These are phyloP conservation scores for Asobara japonica DNA, from an alignment of 1,140 invertebrate genomes.

Conservation along the genomic window DNA sequence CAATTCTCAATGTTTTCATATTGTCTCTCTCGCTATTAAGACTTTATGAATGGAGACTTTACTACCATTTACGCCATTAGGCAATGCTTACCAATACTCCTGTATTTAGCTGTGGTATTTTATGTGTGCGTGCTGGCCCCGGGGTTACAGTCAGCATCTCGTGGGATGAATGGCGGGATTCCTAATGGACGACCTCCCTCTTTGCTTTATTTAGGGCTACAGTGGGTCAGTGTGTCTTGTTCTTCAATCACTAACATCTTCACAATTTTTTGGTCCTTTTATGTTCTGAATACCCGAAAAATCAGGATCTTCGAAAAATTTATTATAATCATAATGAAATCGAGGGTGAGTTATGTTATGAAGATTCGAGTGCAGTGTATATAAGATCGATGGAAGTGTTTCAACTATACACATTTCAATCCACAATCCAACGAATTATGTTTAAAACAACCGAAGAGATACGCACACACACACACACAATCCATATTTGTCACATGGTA, in stretches of 20 bases:
- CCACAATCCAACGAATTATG: too few species aligned
- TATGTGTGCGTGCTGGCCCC: constrained; percentile 4
- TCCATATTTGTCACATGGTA: too few species aligned
- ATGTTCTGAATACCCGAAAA: too few species aligned
- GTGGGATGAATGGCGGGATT: constrained; percentile 8
- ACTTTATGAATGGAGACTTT: neutral
- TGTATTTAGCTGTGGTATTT: neutral
- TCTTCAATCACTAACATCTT: constrained; percentile 8
- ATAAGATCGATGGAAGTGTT: too few species aligned
- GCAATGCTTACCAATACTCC: neutral
- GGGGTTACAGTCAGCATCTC: neutral
- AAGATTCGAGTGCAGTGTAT: too few species aligned
- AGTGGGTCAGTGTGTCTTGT: neutral
- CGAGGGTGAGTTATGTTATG: too few species aligned
- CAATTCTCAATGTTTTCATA: neutral
- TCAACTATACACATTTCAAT: too few species aligned
- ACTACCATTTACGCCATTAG: constrained; percentile 11
- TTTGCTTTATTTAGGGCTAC: constrained; percentile 4
- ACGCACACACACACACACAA: too few species aligned
- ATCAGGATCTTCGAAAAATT: too few species aligned
- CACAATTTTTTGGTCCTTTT: neutral
- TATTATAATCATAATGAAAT: too few species aligned
- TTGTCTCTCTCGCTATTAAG: constrained; percentile 9
- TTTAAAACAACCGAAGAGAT: too few species aligned
- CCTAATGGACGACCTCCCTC: neutral